A percentile compares a stretch with the other conserved stretches of the same genome.
These are phyloP conservation scores for Amphimallon solstitiale DNA, from an alignment of 2,888 invertebrate genomes.

Conservation along the genomic window DNA sequence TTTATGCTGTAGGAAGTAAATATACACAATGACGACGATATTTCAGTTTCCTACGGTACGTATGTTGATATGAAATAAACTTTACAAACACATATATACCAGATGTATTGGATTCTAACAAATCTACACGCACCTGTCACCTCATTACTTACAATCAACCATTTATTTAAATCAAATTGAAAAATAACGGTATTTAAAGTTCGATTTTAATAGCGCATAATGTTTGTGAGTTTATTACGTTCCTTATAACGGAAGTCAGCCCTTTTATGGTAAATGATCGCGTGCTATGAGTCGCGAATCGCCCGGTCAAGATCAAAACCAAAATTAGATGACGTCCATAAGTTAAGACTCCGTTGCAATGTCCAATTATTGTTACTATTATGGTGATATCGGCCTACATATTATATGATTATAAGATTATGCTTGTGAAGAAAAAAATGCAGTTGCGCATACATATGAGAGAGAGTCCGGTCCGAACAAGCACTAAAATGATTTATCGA, in stretches of 20 bases:
- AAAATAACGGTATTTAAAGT: conserved; percentile 23
- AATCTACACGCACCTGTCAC: conserved; percentile 17
- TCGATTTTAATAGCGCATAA: conserved; percentile 20
- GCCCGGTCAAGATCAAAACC: conserved; percentile 6
- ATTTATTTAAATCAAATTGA: conserved; percentile 20
- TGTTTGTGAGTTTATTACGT: conserved; percentile 16
- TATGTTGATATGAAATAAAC: too few species aligned
- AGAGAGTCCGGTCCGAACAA: neutral
- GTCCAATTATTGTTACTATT: conserved; percentile 36
- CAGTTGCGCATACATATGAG: neutral
- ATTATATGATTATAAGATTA: conserved; percentile 21
- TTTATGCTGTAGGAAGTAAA: too few species aligned
- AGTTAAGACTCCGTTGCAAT: conserved; percentile 16
- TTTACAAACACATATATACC: too few species aligned
- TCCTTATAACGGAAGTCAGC: conserved; percentile 22
- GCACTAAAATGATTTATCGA: conserved; percentile 33
- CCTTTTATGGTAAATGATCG: conserved; percentile 27
- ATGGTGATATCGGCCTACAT: conserved; percentile 33
- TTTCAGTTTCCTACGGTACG: too few species aligned
- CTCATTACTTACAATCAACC: conserved; percentile 9
- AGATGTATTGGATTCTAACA: neutral
- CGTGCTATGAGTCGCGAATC: conserved; percentile 22
- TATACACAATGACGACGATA: too few species aligned
- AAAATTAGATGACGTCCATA: conserved; percentile 36
- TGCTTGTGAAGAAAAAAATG: conserved; percentile 7